Conservation (phyloP, 2,797 vertebrate genomes). For the Anisognathus igniventris region DNA sequence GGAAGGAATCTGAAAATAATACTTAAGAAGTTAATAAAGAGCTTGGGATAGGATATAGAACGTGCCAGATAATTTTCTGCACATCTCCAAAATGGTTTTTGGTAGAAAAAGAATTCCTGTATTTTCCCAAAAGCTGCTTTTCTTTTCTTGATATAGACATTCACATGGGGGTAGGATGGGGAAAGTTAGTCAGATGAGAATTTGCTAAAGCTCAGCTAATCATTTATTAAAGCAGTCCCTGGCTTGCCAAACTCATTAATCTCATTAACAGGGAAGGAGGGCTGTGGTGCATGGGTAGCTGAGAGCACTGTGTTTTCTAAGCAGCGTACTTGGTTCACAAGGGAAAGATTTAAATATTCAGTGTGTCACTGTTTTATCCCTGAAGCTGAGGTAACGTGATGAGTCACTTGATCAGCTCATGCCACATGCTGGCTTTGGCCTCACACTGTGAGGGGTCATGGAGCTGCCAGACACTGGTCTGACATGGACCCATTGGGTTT, state of each 20-base stretch:
- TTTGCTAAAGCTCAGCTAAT: conserved; percentile 60
- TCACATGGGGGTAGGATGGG: neutral
- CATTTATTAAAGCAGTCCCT: conserved; percentile 57
- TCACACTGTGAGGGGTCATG: neutral
- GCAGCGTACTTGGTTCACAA: neutral
- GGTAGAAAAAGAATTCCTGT: neutral
- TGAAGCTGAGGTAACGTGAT: neutral
- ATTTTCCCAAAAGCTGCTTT: neutral
- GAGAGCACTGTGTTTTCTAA: conserved; percentile 29
- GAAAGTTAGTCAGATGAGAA: conserved; percentile 49
- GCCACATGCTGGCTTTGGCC: neutral
- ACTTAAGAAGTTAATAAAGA: neutral
- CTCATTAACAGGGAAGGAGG: conserved; percentile 55
- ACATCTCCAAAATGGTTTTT: neutral
- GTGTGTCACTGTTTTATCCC: conserved; percentile 32
- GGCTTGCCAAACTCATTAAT: conserved; percentile 54
- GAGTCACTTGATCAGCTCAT: conserved; percentile 20
- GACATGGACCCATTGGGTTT: neutral
- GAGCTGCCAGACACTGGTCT: neutral
- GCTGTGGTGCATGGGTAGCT: neutral
- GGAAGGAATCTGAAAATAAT: neutral
- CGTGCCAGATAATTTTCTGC: neutral
- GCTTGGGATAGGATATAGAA: neutral
- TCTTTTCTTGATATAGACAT: neutral
- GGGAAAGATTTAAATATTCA: conserved; percentile 50